Base-by-base conservation (phyloP, 2,888 invertebrate genomes). In the Silvanus unidentatus region DNA sequence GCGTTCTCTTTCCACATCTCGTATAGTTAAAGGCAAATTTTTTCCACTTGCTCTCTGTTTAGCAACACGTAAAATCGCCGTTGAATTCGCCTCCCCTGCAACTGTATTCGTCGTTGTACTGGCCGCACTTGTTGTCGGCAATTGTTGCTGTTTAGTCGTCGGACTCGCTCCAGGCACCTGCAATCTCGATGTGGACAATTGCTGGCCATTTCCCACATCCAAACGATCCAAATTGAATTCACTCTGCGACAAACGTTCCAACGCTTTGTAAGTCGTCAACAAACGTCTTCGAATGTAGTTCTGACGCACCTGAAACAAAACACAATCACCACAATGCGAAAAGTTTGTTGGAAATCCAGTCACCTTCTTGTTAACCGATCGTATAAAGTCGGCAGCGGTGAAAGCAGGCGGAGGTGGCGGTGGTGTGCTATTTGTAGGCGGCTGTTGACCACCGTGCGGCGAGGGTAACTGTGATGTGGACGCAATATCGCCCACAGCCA, bases 401-500 rank as follows among this genome's bases (percentile, higher is more conserved):
- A 84, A 81, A 1, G 77, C 75, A 10, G 77, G 75, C 2, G 77
- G 74, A 3, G 76, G 73, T 10, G 73, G 73, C 45, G 64, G 59
- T 2, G 47, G 27, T 3, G 60, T 55, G 1, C 60, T 54, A 11
- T 53, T 59, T 72, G 22, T 22, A 5, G 22, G 22, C 8, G 73
- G 9, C 79, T 22, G 22, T 22, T 72, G 73, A 9, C 79, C 78
- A n/a, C 81, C 81, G 64, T 89, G 89, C 0, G 89, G 89, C 1
- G 89, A 89, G 1, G 90, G 90, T 53, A 90, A 69, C 66, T 89
- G 88, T 0, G 88, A 88, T 0, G 87, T 87, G 41, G 81, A 80
- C 1, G 79, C 79, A 16, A 82, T 74, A 63, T 85, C 84, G 0
- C 90, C 90, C 2, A 89, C 88, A 53, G 84, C 89, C 1, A 89